Percentiles rank a stretch among this genome's conserved stretches.
Conservation (phyloP, 2,113 vertebrate genomes). For the Melanocharis versteri region DNA sequence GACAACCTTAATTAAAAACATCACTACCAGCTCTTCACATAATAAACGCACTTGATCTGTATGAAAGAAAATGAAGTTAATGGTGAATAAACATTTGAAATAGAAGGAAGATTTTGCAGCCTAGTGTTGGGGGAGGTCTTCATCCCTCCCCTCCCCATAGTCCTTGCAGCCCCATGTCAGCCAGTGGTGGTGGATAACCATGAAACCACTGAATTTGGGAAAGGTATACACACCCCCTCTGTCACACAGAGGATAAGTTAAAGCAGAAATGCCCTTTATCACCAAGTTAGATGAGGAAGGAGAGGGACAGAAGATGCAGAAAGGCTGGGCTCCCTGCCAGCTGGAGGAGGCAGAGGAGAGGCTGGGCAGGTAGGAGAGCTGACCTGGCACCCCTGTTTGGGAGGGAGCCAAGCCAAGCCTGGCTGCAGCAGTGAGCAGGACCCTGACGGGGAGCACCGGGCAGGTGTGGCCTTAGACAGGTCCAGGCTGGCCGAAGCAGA, state of each 20-base stretch:
- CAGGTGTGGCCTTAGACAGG: neutral
- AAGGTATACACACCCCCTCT: neutral
- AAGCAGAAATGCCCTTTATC: neutral
- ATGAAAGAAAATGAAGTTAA: neutral
- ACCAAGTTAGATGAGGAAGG: neutral
- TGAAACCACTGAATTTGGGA: neutral
- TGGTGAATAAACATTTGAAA: neutral
- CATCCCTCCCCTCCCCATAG: fast-evolving
- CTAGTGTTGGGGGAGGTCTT: neutral
- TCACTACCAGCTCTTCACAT: neutral
- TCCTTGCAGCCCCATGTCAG: neutral
- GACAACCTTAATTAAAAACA: constrained; percentile 6
- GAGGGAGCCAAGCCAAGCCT: neutral
- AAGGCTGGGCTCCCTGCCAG: neutral
- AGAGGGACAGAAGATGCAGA: neutral
- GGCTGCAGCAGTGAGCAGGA: neutral
- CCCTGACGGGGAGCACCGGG: fast-evolving
- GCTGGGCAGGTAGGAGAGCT: neutral
- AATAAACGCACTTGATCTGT: neutral
- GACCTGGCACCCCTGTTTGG: neutral
- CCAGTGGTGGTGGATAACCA: neutral
- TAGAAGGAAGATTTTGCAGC: neutral
- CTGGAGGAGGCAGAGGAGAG: neutral
- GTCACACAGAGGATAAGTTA: neutral
- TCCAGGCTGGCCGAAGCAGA: constrained; percentile 18